Evolutionary conservation across 2,888 invertebrate genomes (phyloP), one percentile per base, ranked within the genome.

Genomic region (Euzetes globulus): DNA sequence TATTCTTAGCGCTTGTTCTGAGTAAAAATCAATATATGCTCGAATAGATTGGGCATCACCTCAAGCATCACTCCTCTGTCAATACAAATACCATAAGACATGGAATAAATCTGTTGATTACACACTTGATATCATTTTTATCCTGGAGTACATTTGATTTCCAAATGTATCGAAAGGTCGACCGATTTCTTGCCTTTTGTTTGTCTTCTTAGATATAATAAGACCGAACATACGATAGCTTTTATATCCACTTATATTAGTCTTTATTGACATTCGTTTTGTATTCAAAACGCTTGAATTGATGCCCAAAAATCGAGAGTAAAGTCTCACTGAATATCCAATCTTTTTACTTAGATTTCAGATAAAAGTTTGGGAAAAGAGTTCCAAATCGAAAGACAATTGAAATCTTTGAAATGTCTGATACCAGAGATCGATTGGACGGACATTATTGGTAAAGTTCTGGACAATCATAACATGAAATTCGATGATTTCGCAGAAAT

Each of bases 401-500:
- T 74, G 25, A 60, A 74, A 17, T 33, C 55, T 15, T 27, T 74
- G 13, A 58, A 58, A 11, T 74, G 74, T 45, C 29, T 74, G 3
- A 71, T 74, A 41, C 71, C 29, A 17, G 74, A 74, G 47, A 29
- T 74, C 41, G 50, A 74, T 72, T 74, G 74, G 74, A 45, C 58
- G 7, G 25, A 55, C 1, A 55, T 74, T 2, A 37, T 74, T 7
- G 25, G 17, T 17, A 71, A 71, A n/a, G 33, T 74, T 5, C n/a
- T 37, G 33, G 22, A 15, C n/a, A 25, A 50, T 27, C 71, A 74
- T 41, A 41, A 60, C 45, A 50, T 74, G 17, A 55, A 27, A 25
- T 41, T 22, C n/a, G 50, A 74, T 13, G 52, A 33, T 25, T 74
- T 74, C 45, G 41, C 15, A 4, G 17, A 74, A 33, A 60, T 71